Evolutionary conservation across 2,113 vertebrate genomes (phyloP), one percentile per base, ranked within the genome.

Genomic region (Cricetomys ansorgei): DNA sequence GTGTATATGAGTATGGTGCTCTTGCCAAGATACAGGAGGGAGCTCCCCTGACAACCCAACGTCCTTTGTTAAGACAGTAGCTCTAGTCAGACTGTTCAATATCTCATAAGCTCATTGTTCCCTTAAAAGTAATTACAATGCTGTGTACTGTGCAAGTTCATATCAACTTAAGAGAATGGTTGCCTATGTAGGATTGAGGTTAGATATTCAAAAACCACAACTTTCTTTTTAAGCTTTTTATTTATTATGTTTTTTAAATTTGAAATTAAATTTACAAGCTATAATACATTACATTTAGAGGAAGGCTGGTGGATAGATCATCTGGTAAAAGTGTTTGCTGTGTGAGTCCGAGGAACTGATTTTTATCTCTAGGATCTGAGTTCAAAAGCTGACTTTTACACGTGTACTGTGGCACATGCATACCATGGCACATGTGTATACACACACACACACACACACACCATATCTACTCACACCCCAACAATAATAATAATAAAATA

Each of bases 1-100:
- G 10, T 31, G 5, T 0, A 2, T 5, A 1, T n/a, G 3, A 5
- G 8, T 2, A 5, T 59, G 17, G 4, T 40, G 2, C 23, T 9
- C 13, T 5, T 21, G 80, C 40, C 27, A 64, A 88, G 59, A 48
- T n/a, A 40, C 9, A 40, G 55, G 7, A 92, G 9, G 15, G 43
- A 31, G 29, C 13, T 34, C 31, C 5, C 29, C 19, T 53, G 34
- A 43, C 4, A 10, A 5, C 9, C 55, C 19, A 29, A n/a, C 37
- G 21, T 48, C 37, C 59, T 72, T 45, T 17, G 0, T 9, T 7
- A 72, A 37, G 11, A 43, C 55, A 37, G 34, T 23, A 25, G 7
- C 27, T 11, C 75, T 87, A 23, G 40, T 37, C 4, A 86, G 23
- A 5, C 43, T 27, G 40, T 31, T 86, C 64, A 72, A 48, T 45